These are phyloP conservation scores for Synergus japonicus DNA, from an alignment of 2,888 invertebrate genomes.

Conservation along the genomic window DNA sequence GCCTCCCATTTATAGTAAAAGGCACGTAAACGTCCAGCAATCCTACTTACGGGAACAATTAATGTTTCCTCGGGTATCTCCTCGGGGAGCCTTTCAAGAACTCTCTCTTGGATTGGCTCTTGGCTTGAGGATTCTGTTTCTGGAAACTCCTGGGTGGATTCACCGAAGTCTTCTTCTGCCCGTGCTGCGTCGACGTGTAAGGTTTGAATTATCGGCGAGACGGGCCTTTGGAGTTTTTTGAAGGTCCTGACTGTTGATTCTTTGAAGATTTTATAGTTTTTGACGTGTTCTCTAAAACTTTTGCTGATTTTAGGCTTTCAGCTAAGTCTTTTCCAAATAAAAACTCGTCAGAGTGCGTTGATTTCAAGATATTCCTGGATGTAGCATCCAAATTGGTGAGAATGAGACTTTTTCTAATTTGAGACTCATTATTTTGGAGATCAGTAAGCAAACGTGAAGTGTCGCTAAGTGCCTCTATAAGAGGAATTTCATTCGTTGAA, in stretches of 20 bases:
- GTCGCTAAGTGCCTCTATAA: slow-evolving; percentile 41
- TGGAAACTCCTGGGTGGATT: slow-evolving; percentile 1
- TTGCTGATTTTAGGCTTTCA: slow-evolving; percentile 43
- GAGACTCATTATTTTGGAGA: slow-evolving; percentile 48
- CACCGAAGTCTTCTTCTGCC: too few relatives aligned
- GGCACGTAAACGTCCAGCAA: slow-evolving; percentile 38
- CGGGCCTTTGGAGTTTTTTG: slow-evolving; percentile 42
- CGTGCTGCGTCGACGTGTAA: neutral
- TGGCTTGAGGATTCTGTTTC: too few relatives aligned
- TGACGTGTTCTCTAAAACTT: slow-evolving; percentile 42
- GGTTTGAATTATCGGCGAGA: neutral
- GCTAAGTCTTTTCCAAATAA: slow-evolving; percentile 46
- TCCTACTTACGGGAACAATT: slow-evolving; percentile 35
- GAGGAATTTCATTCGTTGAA: neutral
- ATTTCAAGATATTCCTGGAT: slow-evolving; percentile 43
- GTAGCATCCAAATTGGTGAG: slow-evolving; percentile 44
- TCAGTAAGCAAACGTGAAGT: slow-evolving; percentile 41
- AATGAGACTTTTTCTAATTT: slow-evolving; percentile 43
- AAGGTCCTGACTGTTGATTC: neutral
- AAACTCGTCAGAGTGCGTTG: slow-evolving; percentile 27
- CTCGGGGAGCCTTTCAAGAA: neutral
- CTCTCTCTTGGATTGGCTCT: too few relatives aligned
- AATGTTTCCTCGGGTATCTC: neutral
- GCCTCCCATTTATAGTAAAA: slow-evolving; percentile 35
- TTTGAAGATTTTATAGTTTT: slow-evolving; percentile 39